Evolutionary conservation across 1,140 invertebrate species (phyloP), one percentile per base, ranked within the genome.

Genomic region (Temnothorax nylanderi): DNA sequence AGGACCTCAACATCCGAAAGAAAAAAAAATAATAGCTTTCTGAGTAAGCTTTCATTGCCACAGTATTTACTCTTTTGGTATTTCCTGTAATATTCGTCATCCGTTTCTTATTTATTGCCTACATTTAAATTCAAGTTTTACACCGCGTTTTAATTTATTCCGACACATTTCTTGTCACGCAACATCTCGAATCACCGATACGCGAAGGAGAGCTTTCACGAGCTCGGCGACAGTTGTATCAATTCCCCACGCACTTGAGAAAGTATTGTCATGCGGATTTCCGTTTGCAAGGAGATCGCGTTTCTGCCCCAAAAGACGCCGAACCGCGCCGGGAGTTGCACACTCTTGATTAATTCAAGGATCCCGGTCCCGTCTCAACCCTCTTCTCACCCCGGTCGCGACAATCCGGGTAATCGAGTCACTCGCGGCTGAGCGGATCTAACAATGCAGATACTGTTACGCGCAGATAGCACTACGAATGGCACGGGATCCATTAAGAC

Each of bases 371-470:
- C 47, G 16, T 41, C 47, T 44, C 56, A 32, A 54, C 10, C 21
- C n/a, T 37, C 18, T 13, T 34, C 34, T 16, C 41, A 16, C 21
- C 74, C 56, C 21, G 34, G 21, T 49, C 60, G 65, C 64, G 77
- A 86, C 85, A 56, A 74, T 54, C 81, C 72, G 37, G 37, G 62
- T 90, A 91, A 90, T 91, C 77, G 84, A 90, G 54, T 91, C 60
- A 78, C 75, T 58, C 47, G 74, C 51, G 44, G 56, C 56, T 67
- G 56, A 81, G 49, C 65, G 77, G 34, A 62, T 75, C 44, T 11
- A 62, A 88, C 72, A 86, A 90, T 82, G 75, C 11, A 49, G 72
- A 74, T 84, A 85, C 67, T 81, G 65, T 49, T 49, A 58, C 58
- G 75, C 71, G 82, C 64, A 82, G 87, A 86, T 88, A 88, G 81